A percentile compares a stretch with the other conserved stretches of the same genome.
Evolutionary conservation across 2,888 invertebrate genomes (phyloP).

Genomic region (Rhagophthalmus giganteus): DNA sequence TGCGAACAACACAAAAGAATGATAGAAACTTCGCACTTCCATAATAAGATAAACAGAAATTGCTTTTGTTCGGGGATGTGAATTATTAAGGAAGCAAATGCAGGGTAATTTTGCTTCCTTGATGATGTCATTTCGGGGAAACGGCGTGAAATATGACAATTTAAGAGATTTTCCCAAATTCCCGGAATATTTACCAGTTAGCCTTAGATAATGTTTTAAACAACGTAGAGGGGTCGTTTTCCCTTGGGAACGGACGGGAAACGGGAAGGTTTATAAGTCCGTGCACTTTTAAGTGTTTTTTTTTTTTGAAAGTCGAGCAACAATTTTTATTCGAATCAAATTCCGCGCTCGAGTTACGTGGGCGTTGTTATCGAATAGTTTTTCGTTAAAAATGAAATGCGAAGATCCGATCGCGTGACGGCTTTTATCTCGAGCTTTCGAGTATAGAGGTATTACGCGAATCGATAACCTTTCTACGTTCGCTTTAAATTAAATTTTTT

Average conservation of each 20-base stretch:
- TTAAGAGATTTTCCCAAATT: neutral
- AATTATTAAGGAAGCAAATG: slow-evolving; percentile 20
- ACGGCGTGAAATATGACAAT: neutral
- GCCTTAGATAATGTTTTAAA: neutral
- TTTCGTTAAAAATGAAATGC: neutral
- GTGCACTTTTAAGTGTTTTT: neutral
- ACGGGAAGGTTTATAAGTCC: neutral
- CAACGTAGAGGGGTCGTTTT: neutral
- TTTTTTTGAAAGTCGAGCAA: too few species aligned
- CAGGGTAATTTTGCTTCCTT: slow-evolving; percentile 11
- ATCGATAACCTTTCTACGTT: neutral
- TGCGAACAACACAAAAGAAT: slow-evolving; percentile 25
- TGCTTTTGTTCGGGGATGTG: slow-evolving; percentile 23
- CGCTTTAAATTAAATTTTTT: neutral
- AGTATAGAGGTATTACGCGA: neutral
- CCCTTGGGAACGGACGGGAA: neutral
- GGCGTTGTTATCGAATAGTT: neutral
- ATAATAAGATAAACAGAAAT: slow-evolving; percentile 28
- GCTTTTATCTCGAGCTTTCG: too few species aligned
- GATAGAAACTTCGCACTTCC: slow-evolving; percentile 25
- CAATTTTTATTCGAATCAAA: neutral
- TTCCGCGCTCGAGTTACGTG: neutral
- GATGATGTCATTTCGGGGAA: slow-evolving; percentile 1
- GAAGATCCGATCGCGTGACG: neutral
- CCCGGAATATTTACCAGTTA: neutral